phyloP scores from a whole-genome alignment of 2,113 vertebrate species.

The Esox niger region DNA sequence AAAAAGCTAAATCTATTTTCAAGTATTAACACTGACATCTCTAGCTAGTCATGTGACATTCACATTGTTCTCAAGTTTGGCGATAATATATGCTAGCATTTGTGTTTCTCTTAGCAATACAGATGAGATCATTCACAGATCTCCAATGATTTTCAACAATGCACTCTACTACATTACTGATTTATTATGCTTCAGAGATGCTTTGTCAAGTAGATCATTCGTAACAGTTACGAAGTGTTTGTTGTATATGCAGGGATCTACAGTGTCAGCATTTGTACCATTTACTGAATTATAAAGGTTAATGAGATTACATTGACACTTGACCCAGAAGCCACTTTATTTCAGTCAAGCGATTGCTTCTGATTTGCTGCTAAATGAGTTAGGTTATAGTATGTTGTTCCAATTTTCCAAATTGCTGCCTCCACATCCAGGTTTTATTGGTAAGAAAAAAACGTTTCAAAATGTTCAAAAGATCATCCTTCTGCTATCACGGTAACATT shows the following conservation, averaged over 20 bases:
- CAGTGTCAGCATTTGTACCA: neutral
- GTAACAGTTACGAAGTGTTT: slow-evolving; percentile 59
- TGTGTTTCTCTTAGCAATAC: slow-evolving; percentile 21
- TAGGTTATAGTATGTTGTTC: neutral
- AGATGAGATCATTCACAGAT: slow-evolving; percentile 52
- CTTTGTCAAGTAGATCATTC: slow-evolving; percentile 44
- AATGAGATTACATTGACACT: no score
- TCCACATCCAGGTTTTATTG: neutral
- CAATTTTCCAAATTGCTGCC: neutral
- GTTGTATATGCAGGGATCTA: neutral
- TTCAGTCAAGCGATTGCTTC: no score
- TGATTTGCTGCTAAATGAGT: neutral
- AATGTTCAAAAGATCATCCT: slow-evolving; percentile 53
- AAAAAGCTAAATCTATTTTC: neutral
- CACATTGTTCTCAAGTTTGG: neutral
- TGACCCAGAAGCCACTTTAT: neutral
- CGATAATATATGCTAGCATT: slow-evolving; percentile 4
- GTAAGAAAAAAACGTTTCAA: slow-evolving; percentile 19
- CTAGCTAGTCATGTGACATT: neutral
- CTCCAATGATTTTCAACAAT: slow-evolving; percentile 64
- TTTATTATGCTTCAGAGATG: neutral
- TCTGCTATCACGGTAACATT: slow-evolving; percentile 62
- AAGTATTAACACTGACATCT: neutral
- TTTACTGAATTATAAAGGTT: no score
- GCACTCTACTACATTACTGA: slow-evolving; percentile 45